A percentile compares a stretch with the other conserved stretches of the same genome.
phyloP scores from a whole-genome alignment of 2,113 vertebrate species.

The Dolichallabes microphthalmus region DNA sequence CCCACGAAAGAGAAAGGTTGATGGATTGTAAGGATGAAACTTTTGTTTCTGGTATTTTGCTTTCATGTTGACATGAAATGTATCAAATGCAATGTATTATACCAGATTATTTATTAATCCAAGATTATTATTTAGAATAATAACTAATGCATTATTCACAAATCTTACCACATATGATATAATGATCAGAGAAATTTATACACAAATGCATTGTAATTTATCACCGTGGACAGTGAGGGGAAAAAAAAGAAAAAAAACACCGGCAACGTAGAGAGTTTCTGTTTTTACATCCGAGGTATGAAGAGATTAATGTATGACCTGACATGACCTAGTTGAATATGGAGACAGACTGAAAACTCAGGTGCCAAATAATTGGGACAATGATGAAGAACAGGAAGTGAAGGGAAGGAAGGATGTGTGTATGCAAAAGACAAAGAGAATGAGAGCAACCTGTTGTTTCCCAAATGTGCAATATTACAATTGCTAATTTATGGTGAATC shows the following conservation, averaged over 20 bases:
- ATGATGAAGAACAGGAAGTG: not conserved
- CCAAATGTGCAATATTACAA: constrained; percentile 49
- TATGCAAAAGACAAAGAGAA: constrained; percentile 16
- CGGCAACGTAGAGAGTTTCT: not conserved
- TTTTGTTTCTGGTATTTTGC: not conserved
- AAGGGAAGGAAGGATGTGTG: not conserved
- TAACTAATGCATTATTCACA: not conserved
- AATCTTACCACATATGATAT: not conserved
- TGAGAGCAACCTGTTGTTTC: constrained; percentile 34
- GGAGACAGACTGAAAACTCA: constrained; percentile 22
- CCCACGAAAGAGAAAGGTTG: not conserved
- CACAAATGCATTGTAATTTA: constrained; percentile 40
- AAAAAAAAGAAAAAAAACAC: not conserved
- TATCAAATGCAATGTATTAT: not conserved
- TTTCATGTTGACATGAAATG: not conserved
- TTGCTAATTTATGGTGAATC: constrained; percentile 51
- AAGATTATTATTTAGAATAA: not conserved
- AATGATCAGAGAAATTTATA: not conserved
- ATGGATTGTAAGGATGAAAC: not conserved
- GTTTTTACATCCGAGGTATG: not conserved
- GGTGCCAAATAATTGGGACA: constrained; percentile 12
- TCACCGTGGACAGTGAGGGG: not conserved
- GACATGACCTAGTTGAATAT: constrained; percentile 39
- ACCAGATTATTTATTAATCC: not conserved
- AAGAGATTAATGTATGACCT: constrained; percentile 45